phyloP scores from a whole-genome alignment of 92 coral and sea anemone genomes.

The Scolanthus callimorphus region DNA sequence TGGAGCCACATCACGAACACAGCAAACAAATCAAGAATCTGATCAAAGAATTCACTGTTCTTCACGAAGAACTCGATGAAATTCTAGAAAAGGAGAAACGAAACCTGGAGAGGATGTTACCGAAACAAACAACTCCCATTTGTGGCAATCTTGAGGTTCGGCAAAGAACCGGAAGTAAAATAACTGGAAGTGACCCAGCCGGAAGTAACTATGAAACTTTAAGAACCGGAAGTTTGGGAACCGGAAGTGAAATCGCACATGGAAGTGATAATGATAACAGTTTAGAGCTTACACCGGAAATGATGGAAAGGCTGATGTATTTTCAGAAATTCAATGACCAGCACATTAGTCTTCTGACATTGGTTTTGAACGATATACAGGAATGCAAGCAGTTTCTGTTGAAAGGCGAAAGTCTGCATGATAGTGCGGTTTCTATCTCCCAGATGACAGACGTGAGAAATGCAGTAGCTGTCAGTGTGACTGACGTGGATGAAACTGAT shows the following conservation, averaged over 20 bases:
- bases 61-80: constrained; percentile 71
- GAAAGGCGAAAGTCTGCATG: constrained; percentile 1
- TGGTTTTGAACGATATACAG: constrained; percentile 37
- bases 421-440: too few species aligned
- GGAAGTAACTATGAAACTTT: background rate
- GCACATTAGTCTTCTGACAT: constrained; percentile 29
- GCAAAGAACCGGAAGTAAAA: too few species aligned
- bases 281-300: constrained; percentile 21
- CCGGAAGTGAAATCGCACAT: too few species aligned
- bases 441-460: too few species aligned
- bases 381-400: constrained; percentile 29
- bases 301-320: constrained; percentile 32
- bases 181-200: background rate
- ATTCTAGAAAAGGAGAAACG: constrained; percentile 65
- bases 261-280: background rate
- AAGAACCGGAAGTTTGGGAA: too few species aligned
- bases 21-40: constrained; percentile 65
- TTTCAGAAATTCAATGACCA: constrained; percentile 49
- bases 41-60: constrained; percentile 44
- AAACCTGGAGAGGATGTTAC: constrained; percentile 30
- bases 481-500: too few species aligned
- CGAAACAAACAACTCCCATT: too few species aligned
- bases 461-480: too few species aligned
- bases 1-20: constrained; percentile 12
- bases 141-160: too few species aligned